Base-by-base conservation (phyloP, 2,888 invertebrate genomes). In the Malthinus flaveolus region DNA sequence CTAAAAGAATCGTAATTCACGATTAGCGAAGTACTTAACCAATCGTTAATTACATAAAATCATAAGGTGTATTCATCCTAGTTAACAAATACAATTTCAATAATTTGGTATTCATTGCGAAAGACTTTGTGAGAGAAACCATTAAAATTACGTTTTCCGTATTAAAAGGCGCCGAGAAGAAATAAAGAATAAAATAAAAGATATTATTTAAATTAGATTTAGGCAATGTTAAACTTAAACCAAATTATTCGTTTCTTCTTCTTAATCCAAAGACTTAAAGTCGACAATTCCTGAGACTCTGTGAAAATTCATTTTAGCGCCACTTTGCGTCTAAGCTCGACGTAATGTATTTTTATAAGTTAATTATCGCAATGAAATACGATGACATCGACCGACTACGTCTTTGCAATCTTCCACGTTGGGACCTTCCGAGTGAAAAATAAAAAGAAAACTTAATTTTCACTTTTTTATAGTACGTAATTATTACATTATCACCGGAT, bases 361-460 rank as follows among this genome's bases (percentile, higher is more conserved):
- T 68, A 68, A 68, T 68, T 66, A 68, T 66, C 60, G 63, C 64
- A 65, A 65, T 68, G 66, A 68, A 66, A 68, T 66, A 68, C 61
- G 66, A 62, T 63, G 66, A 63, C 65, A 62, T 66, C 64, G 55
- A 48, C 47, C 51, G 55, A 48, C 51, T 51, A 49, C 50, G 59
- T 32, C 51, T 44, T 35, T 52, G 50, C 51, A 59, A 12, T 35
- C 3, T 35, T 9, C 35, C n/a, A 10, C 35, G 10, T 3, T 23
- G 23, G 23, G 23, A 23, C 23, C 23, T 23, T 23, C 5, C 23
- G 5, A 23, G 23, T 3, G 23, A 2, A 23, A 23, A 23, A 33
- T n/a, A n/a, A n/a, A n/a, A n/a, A n/a, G n/a, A n/a, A 23, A 23
- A 3, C 5, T 23, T 23, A 23, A 23, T 23, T 23, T 23, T 23